These are phyloP conservation scores for Puntigrus tetrazona DNA, from an alignment of 2,113 vertebrate genomes.

Conservation along the genomic window DNA sequence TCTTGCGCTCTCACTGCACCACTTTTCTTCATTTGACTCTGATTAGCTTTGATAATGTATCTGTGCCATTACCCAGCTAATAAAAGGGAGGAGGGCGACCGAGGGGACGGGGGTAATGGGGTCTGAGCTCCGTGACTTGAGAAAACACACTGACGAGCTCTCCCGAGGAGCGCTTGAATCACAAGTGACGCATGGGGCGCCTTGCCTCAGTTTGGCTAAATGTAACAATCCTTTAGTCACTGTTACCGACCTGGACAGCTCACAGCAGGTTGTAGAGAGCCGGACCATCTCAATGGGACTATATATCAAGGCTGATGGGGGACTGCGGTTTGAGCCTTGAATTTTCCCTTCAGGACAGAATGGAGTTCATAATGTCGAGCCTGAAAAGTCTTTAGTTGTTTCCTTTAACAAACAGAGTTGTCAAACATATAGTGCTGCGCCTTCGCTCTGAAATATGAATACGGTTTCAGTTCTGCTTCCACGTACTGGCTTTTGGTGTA, in stretches of 20 bases:
- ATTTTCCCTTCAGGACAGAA: conserved; percentile 6
- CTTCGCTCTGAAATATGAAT: background rate
- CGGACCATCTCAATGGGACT: conserved; percentile 12
- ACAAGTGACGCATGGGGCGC: conserved; percentile 32
- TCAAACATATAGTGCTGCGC: conserved; percentile 2
- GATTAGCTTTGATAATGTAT: conserved; percentile 91
- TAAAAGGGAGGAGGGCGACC: conserved; percentile 65
- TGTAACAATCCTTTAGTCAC: conserved; percentile 26
- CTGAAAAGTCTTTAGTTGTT: background rate
- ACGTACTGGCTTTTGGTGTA: background rate
- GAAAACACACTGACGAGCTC: conserved; percentile 62
- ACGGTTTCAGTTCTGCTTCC: background rate
- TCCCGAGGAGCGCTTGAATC: conserved; percentile 42
- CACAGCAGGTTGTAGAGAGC: conserved; percentile 23
- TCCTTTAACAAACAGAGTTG: conserved; percentile 11
- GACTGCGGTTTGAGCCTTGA: conserved; percentile 12
- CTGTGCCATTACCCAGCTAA: conserved; percentile 79
- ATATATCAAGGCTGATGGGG: conserved; percentile 21
- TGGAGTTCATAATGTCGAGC: background rate
- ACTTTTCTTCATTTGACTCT: conserved; percentile 90
- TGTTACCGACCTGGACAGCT: conserved; percentile 40
- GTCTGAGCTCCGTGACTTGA: conserved; percentile 62
- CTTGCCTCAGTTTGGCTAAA: conserved; percentile 13
- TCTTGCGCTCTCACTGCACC: conserved; percentile 83
- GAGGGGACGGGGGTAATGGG: conserved; percentile 63